phyloP scores from a whole-genome alignment of 2,888 invertebrate species.

The Drosophila infuscata region DNA sequence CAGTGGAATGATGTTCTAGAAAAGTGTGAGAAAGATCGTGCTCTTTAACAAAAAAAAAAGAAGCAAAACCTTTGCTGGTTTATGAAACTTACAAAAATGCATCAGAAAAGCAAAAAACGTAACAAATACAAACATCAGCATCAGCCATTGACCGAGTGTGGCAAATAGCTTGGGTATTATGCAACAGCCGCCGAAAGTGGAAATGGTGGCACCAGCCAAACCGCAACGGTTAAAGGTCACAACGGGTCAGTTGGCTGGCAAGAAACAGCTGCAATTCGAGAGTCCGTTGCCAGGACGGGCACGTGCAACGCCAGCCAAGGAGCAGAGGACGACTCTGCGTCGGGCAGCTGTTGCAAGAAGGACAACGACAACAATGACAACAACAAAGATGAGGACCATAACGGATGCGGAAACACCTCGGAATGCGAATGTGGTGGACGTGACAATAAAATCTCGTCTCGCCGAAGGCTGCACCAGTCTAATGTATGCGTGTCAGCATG shows the following conservation, averaged over 20 bases:
- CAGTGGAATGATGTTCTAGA: slow-evolving; percentile 25
- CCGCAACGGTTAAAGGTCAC: slow-evolving; percentile 53
- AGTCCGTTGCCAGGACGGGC: slow-evolving; percentile 72
- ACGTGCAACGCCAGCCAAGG: slow-evolving; percentile 38
- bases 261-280: slow-evolving; percentile 80
- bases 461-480: slow-evolving; percentile 92
- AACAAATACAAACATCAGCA: slow-evolving; percentile 29
- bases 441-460: slow-evolving; percentile 83
- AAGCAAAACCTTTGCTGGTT: slow-evolving; percentile 17
- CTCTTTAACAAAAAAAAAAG: background rate
- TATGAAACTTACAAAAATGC: slow-evolving; percentile 49
- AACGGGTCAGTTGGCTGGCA: slow-evolving; percentile 33
- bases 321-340: slow-evolving; percentile 12
- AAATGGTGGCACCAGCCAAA: slow-evolving; percentile 50
- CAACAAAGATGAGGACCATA: slow-evolving; percentile 14
- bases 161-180: slow-evolving; percentile 40
- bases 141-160: slow-evolving; percentile 24
- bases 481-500: slow-evolving; percentile 97
- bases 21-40: slow-evolving; percentile 8
- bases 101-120: slow-evolving; percentile 36
- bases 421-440: slow-evolving; percentile 28
- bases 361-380: slow-evolving; percentile 24
- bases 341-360: slow-evolving; percentile 16
- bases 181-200: slow-evolving; percentile 55
- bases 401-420: slow-evolving; percentile 14